A percentile compares a stretch with the other conserved stretches of the same genome.
Evolutionary conservation across 2,888 invertebrate species (phyloP).

Genomic region (Phlogophora meticulosa): DNA sequence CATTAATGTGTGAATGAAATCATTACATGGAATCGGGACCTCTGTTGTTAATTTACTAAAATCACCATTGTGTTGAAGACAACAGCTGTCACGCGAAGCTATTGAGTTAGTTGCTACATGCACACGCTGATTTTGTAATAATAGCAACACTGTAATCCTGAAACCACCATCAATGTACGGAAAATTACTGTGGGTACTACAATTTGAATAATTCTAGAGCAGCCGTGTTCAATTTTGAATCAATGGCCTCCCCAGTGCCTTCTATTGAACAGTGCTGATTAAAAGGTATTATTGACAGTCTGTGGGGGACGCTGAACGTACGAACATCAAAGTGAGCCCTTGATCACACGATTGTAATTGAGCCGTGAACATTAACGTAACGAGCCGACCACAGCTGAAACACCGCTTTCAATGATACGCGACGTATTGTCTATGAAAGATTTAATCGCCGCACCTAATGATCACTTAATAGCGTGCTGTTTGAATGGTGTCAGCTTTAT

Average conservation of each 20-base stretch:
- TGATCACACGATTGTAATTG: constrained; percentile 50
- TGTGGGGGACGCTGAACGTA: constrained; percentile 37
- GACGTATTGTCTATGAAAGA: constrained; percentile 59
- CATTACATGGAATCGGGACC: constrained; percentile 73
- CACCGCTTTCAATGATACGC: constrained; percentile 44
- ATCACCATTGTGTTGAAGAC: constrained; percentile 72
- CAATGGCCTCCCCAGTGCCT: constrained; percentile 20
- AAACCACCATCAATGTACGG: constrained; percentile 10
- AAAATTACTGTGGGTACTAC: constrained; percentile 1
- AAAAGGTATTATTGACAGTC: constrained; percentile 67
- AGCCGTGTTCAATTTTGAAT: constrained; percentile 24
- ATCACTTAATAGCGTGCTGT: constrained; percentile 68
- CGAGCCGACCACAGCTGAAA: constrained; percentile 37
- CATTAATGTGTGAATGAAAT: constrained; percentile 77
- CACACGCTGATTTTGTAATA: constrained; percentile 12
- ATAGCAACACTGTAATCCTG: background rate
- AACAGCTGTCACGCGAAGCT: constrained; percentile 73
- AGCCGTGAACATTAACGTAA: constrained; percentile 52
- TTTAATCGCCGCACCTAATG: constrained; percentile 67
- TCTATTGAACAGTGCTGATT: constrained; percentile 60
- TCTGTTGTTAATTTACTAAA: constrained; percentile 72
- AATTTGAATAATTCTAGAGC: constrained; percentile 14
- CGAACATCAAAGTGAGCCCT: constrained; percentile 57
- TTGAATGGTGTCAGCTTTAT: constrained; percentile 67
- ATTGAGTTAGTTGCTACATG: constrained; percentile 55